These are phyloP conservation scores for Drosophila robusta DNA, from an alignment of 2,888 invertebrate species.

Conservation along the genomic window DNA sequence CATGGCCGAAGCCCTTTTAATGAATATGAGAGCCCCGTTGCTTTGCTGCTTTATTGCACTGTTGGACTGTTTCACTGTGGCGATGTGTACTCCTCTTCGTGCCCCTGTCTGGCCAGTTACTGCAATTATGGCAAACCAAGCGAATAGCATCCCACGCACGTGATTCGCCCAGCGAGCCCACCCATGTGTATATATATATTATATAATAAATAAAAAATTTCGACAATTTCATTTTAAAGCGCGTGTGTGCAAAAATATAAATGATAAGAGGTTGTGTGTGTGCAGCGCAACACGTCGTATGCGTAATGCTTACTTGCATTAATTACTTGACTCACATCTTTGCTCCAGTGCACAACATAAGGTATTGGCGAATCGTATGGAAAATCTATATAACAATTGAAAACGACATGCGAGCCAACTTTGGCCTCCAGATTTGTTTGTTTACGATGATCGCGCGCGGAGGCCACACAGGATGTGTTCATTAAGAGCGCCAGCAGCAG, in stretches of 20 bases:
- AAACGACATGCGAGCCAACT: constrained; percentile 85
- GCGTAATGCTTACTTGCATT: constrained; percentile 6
- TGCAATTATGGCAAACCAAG: constrained; percentile 77
- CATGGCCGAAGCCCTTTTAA: constrained; percentile 63
- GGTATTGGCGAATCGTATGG: constrained; percentile 94
- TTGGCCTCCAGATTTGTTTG: constrained; percentile 84
- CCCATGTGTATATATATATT: constrained; percentile 30
- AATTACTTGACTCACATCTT: constrained; percentile 89
- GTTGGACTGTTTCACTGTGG: too few relatives aligned
- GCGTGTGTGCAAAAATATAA: constrained; percentile 45
- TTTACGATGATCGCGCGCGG: constrained; percentile 78
- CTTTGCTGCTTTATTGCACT: constrained; percentile 31
- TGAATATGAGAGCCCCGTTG: constrained; percentile 72
- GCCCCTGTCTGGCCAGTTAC: constrained; percentile 29
- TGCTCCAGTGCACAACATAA: constrained; percentile 95
- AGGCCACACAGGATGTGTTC: constrained; percentile 83
- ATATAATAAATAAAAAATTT: constrained; percentile 73
- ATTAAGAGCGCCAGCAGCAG: constrained; percentile 76
- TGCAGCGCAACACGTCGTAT: constrained; percentile 16
- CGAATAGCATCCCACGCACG: constrained; percentile 46
- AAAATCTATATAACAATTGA: constrained; percentile 89
- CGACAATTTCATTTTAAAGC: constrained; percentile 66
- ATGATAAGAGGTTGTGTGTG: not conserved
- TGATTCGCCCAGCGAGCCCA: constrained; percentile 13
- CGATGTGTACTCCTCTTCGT: too few relatives aligned